phyloP scores from a whole-genome alignment of 2,888 invertebrate species.

The Lepeophtheirus nordmannii region DNA sequence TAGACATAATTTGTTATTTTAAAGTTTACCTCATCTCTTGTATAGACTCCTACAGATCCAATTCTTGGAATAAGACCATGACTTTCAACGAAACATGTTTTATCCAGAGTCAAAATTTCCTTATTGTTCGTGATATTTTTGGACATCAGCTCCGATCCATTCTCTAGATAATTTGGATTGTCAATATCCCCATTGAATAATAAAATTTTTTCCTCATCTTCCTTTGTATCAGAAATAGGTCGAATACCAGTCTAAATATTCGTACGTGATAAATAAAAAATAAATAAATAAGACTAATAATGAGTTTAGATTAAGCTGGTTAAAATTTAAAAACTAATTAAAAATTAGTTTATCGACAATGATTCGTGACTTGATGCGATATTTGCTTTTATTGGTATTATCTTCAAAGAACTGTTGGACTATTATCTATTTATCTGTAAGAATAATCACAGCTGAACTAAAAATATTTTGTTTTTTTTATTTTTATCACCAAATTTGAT shows the following conservation, averaged over 20 bases:
- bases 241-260: slow-evolving; percentile 14
- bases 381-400: too few species aligned
- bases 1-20: background rate
- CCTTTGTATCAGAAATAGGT: background rate
- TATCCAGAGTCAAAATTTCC: background rate
- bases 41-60: slow-evolving; percentile 7
- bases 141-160: background rate
- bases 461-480: too few species aligned
- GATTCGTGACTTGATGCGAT: too few species aligned
- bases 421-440: too few species aligned
- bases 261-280: too few species aligned
- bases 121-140: background rate
- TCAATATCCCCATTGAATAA: slow-evolving; percentile 17
- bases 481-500: too few species aligned
- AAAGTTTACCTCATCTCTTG: background rate
- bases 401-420: too few species aligned
- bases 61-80: background rate
- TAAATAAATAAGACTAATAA: too few species aligned
- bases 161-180: slow-evolving; percentile 1
- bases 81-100: background rate
- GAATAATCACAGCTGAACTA: too few species aligned
- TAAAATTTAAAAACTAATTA: too few species aligned
- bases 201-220: background rate
- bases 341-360: too few species aligned
- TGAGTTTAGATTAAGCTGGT: too few species aligned